Percentiles rank a stretch among this genome's conserved stretches.
Evolutionary conservation across 1,140 invertebrate genomes (phyloP).

Genomic region (Araneus ventricosus): DNA sequence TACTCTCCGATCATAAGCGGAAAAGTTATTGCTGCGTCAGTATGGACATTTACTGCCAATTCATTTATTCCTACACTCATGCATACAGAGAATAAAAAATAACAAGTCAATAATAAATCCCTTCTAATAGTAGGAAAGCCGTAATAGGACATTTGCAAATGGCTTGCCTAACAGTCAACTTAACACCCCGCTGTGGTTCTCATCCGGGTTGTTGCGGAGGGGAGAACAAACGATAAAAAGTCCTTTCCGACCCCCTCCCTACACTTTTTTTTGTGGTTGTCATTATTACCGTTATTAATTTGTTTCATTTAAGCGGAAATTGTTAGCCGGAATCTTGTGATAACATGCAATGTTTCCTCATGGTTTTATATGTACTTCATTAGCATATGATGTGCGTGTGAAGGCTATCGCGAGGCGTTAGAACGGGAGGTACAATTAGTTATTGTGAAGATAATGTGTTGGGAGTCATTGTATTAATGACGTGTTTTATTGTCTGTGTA

Average conservation of each 20-base stretch:
- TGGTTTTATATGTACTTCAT: neutral
- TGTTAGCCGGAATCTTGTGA: neutral
- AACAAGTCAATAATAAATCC: constrained; percentile 32
- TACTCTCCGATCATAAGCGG: neutral
- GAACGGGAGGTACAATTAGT: neutral
- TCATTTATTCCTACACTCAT: constrained; percentile 15
- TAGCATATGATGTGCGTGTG: neutral
- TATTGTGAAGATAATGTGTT: neutral
- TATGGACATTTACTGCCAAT: neutral
- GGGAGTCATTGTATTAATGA: neutral
- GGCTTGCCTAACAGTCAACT: constrained; percentile 8
- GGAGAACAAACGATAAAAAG: constrained; percentile 4
- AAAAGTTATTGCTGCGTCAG: neutral
- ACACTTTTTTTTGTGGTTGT: neutral
- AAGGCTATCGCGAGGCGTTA: neutral
- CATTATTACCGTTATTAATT: constrained; percentile 44
- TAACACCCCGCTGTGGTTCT: constrained; percentile 52
- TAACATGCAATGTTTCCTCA: neutral
- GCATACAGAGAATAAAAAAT: neutral
- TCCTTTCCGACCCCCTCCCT: neutral
- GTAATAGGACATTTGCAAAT: constrained; percentile 62
- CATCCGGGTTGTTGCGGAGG: constrained; percentile 46
- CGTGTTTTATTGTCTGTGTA: neutral
- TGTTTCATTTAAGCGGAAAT: constrained; percentile 28
- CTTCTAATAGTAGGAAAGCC: neutral